These are phyloP conservation scores for Malurus leucopterus DNA, from an alignment of 2,797 vertebrate genomes.

Conservation along the genomic window DNA sequence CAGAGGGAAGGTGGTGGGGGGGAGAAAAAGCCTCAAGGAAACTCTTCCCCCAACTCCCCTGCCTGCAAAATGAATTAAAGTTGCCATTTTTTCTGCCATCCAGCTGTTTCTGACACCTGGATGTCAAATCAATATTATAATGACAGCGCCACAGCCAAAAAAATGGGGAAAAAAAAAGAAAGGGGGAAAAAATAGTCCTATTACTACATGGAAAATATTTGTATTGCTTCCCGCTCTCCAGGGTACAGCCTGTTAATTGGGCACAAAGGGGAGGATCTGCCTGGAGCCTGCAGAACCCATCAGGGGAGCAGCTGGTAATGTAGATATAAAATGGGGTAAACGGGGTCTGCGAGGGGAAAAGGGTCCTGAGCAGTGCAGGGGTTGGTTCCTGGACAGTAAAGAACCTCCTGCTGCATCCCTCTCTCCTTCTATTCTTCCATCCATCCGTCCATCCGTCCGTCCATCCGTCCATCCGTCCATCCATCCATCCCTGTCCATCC, in stretches of 20 bases:
- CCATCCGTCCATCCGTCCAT: no score
- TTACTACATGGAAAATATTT: slow-evolving; percentile 32
- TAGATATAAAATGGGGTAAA: neutral
- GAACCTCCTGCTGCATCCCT: neutral
- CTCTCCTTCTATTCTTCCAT: neutral
- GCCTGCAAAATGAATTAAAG: slow-evolving; percentile 4
- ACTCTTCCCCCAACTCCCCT: neutral
- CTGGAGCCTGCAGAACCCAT: slow-evolving; percentile 23
- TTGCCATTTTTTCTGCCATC: slow-evolving; percentile 18
- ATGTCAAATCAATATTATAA: slow-evolving; percentile 33
- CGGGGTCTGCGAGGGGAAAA: accelerated
- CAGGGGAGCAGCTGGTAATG: neutral
- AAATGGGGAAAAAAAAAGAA: neutral
- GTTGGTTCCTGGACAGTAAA: neutral
- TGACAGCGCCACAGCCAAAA: neutral
- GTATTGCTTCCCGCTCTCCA: slow-evolving; percentile 40
- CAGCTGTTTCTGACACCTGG: slow-evolving; percentile 43
- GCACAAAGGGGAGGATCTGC: slow-evolving; percentile 38
- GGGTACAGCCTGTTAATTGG: slow-evolving; percentile 18
- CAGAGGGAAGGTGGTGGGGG: neutral
- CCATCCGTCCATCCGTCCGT: neutral
- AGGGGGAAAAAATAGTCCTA: neutral
- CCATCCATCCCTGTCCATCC: neutral
- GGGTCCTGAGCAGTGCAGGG: neutral
- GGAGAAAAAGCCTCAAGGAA: slow-evolving; percentile 6